Conservation (phyloP, 2,797 vertebrate species). For the Miichthys miiuy region DNA sequence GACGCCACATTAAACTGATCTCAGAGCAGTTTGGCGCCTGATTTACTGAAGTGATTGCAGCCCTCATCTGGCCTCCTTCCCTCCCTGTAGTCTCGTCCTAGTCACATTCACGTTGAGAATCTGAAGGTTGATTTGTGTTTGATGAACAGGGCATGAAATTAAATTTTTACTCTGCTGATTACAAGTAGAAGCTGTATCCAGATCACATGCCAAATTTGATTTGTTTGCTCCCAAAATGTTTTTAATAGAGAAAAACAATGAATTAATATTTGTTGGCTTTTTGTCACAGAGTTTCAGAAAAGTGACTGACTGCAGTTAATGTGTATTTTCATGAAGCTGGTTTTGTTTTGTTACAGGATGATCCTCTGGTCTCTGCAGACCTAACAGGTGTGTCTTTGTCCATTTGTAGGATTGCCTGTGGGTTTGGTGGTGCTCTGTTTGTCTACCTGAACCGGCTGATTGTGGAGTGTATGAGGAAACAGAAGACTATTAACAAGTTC, state of each 20-base stretch:
- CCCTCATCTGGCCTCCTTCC: neutral
- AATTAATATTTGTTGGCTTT: constrained; percentile 21
- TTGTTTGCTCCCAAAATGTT: constrained; percentile 26
- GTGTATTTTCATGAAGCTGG: neutral
- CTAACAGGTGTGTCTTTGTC: constrained; percentile 39
- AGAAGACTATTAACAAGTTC: constrained; percentile 98
- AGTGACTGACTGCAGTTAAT: neutral
- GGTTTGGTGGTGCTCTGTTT: constrained; percentile 95
- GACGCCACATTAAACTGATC: constrained; percentile 29
- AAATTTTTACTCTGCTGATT: constrained; percentile 59
- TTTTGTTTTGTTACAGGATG: constrained; percentile 2
- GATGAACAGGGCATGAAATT: constrained; percentile 60
- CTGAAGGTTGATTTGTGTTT: constrained; percentile 53
- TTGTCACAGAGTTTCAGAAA: constrained; percentile 17
- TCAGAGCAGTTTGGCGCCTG: constrained; percentile 25
- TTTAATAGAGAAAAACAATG: constrained; percentile 27
- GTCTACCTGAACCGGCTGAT: constrained; percentile 98
- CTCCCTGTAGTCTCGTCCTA: neutral
- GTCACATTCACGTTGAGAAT: constrained; percentile 20
- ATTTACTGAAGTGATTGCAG: constrained; percentile 33
- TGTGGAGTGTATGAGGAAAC: constrained; percentile 98
- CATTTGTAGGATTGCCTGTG: constrained; percentile 90
- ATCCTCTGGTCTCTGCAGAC: constrained; percentile 21
- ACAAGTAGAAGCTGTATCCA: constrained; percentile 36
- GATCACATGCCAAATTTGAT: constrained; percentile 38